Percentiles rank a stretch among this genome's conserved stretches.
Evolutionary conservation across 2,888 invertebrate genomes (phyloP).

Genomic region (Noctuana brunneofusca): DNA sequence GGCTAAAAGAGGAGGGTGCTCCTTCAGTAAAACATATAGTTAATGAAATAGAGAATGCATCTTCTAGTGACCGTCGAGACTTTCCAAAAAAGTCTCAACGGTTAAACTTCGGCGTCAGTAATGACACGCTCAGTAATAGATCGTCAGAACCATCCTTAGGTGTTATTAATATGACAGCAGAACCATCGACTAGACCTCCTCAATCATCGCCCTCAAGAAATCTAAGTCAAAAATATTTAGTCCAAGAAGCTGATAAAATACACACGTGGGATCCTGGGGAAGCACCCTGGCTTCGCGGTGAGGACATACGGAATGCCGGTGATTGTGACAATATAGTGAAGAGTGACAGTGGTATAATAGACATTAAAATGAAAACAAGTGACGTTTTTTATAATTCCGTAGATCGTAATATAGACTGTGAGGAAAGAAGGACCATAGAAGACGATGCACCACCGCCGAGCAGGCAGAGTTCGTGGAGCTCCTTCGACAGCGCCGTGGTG

Average conservation of each 20-base stretch:
- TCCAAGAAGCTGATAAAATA: slow-evolving; percentile 74
- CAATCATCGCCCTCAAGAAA: slow-evolving; percentile 59
- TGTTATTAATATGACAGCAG: slow-evolving; percentile 40
- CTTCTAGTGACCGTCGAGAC: slow-evolving; percentile 62
- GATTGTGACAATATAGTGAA: slow-evolving; percentile 75
- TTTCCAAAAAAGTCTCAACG: slow-evolving; percentile 56
- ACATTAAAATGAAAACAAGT: slow-evolving; percentile 72
- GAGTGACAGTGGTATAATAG: slow-evolving; percentile 78
- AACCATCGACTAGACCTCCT: slow-evolving; percentile 43
- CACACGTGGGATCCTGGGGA: slow-evolving; percentile 88
- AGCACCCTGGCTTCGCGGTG: slow-evolving; percentile 50
- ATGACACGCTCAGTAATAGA: slow-evolving; percentile 47
- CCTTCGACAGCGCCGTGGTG: slow-evolving; percentile 89
- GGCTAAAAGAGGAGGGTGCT: slow-evolving; percentile 85
- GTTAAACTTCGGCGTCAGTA: slow-evolving; percentile 53
- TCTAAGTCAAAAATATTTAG: slow-evolving; percentile 57
- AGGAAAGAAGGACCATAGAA: slow-evolving; percentile 60
- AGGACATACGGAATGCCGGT: slow-evolving; percentile 57
- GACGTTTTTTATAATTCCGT: slow-evolving; percentile 88
- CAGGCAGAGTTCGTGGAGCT: slow-evolving; percentile 90
- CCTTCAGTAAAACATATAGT: slow-evolving; percentile 88
- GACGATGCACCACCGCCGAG: slow-evolving; percentile 66
- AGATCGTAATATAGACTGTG: slow-evolving; percentile 86
- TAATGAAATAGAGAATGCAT: slow-evolving; percentile 86
- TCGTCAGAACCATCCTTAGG: slow-evolving; percentile 45